Evolutionary conservation across 2,888 invertebrate genomes (phyloP).

Genomic region (Drosophila vallismaia): DNA sequence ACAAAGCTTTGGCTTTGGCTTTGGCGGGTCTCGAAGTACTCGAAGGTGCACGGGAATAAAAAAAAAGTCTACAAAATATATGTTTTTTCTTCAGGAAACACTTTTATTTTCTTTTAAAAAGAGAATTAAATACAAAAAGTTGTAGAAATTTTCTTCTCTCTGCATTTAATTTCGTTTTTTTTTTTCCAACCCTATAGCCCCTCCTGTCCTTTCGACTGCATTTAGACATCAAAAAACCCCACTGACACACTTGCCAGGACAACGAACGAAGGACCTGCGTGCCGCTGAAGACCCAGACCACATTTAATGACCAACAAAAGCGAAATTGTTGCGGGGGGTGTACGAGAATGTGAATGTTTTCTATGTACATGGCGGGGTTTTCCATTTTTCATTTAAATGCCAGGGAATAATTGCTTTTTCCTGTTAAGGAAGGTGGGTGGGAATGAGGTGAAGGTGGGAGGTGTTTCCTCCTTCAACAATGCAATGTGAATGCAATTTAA

Average conservation of each 20-base stretch:
- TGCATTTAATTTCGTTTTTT: no score
- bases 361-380: conserved; percentile 53
- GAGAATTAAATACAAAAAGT: no score
- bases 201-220: conserved; percentile 31
- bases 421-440: conserved; percentile 42
- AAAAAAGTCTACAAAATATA: not conserved
- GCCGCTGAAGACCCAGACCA: conserved; percentile 44
- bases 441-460: not conserved
- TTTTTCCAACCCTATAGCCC: no score
- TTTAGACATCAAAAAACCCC: conserved; percentile 58
- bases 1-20: conserved; percentile 58
- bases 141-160: no score
- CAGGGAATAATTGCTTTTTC: conserved; percentile 76
- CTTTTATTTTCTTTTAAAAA: no score
- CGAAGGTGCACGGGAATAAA: conserved; percentile 1
- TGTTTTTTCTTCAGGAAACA: not conserved
- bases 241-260: conserved; percentile 66
- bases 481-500: conserved; percentile 36
- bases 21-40: conserved; percentile 36
- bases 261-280: conserved; percentile 56
- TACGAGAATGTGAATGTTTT: not conserved
- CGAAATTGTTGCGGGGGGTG: conserved; percentile 35
- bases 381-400: conserved; percentile 77
- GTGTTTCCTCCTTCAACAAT: conserved; percentile 21
- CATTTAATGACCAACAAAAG: conserved; percentile 71